phyloP scores from a whole-genome alignment of 2,797 vertebrate genomes.

The Squalus acanthias region DNA sequence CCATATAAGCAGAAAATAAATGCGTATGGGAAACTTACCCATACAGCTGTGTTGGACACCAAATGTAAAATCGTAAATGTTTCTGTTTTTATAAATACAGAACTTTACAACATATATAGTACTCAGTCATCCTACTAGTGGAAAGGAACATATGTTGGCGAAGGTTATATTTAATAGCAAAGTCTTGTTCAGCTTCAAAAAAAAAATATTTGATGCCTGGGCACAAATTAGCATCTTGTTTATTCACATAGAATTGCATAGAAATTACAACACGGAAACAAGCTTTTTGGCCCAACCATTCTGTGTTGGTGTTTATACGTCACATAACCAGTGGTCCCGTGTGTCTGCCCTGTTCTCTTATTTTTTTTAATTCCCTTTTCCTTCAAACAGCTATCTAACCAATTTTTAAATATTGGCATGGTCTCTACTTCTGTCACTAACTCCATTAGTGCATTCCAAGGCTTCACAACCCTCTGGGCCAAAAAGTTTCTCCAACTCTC shows the following conservation, averaged over 20 bases:
- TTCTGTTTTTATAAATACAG: neutral
- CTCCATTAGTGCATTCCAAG: neutral
- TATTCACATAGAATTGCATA: neutral
- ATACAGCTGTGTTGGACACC: neutral
- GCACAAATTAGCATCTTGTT: neutral
- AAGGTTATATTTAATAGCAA: neutral
- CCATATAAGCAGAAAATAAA: neutral
- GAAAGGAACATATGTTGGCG: neutral
- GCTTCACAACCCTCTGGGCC: neutral
- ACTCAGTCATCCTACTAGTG: neutral
- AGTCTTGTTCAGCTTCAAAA: neutral
- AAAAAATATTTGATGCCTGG: neutral
- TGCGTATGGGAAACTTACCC: neutral
- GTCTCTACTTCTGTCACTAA: neutral
- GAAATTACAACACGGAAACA: neutral
- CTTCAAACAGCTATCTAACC: neutral
- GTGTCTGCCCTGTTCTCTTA: neutral
- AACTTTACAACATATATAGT: neutral
- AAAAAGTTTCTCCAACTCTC: neutral
- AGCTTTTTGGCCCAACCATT: neutral
- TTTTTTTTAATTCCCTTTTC: neutral
- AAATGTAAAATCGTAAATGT: neutral
- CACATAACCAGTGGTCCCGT: neutral
- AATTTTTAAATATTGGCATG: neutral
- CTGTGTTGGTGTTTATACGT: neutral